Evolutionary conservation across 2,113 vertebrate genomes (phyloP).

Genomic region (Petaurus breviceps): DNA sequence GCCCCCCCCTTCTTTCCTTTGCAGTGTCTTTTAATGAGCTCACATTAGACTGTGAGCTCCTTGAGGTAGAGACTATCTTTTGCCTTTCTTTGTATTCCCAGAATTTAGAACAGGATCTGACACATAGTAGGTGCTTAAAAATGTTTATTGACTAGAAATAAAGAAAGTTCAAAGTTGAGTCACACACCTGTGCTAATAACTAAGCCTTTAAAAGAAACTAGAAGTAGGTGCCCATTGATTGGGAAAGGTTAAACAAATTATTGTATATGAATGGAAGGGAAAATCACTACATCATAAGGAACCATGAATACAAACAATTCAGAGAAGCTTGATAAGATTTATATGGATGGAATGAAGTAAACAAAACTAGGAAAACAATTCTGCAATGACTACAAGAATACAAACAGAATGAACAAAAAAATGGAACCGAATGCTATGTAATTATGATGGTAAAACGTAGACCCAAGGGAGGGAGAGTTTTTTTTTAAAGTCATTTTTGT

Average conservation of each 20-base stretch:
- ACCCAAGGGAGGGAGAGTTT: neutral
- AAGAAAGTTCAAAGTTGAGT: neutral
- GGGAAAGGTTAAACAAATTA: neutral
- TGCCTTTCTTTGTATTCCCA: neutral
- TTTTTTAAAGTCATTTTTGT: neutral
- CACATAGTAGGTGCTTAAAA: neutral
- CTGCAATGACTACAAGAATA: neutral
- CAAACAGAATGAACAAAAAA: neutral
- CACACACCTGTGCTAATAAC: neutral
- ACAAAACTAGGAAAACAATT: neutral
- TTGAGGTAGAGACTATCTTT: neutral
- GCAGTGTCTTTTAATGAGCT: neutral
- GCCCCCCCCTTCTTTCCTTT: neutral
- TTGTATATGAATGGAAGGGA: neutral
- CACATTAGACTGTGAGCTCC: neutral
- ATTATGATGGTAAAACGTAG: neutral
- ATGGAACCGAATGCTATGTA: neutral
- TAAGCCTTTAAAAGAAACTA: neutral
- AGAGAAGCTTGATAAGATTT: neutral
- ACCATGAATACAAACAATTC: neutral
- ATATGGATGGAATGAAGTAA: too few species aligned
- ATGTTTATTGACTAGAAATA: neutral
- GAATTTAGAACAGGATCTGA: neutral
- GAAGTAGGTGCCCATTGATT: neutral
- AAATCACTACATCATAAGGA: neutral